Conservation (phyloP, 2,113 vertebrate genomes). For the Triplophysa tibetana region DNA sequence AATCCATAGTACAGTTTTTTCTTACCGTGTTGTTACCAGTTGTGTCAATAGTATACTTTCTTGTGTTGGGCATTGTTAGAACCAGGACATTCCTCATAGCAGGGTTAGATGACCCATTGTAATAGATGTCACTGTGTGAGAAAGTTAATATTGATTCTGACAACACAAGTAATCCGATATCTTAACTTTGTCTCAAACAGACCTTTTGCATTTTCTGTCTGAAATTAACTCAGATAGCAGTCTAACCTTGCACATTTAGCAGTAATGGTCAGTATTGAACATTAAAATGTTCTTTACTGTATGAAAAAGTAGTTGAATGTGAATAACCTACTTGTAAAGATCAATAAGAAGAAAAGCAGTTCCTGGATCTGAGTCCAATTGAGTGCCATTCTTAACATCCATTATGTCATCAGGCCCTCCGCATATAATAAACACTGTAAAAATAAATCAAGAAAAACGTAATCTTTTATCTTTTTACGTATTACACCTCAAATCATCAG, state of each 20-base stretch:
- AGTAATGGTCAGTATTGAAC: not conserved
- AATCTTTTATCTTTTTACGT: no score
- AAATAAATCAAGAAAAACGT: constrained; percentile 31
- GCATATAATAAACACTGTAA: constrained; percentile 87
- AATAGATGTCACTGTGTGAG: constrained; percentile 79
- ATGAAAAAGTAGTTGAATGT: constrained; percentile 4
- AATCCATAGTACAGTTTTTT: not conserved
- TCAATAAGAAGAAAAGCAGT: constrained; percentile 86
- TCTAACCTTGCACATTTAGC: not conserved
- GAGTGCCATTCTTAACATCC: constrained; percentile 58
- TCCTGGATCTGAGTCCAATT: constrained; percentile 63
- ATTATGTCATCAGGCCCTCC: constrained; percentile 72
- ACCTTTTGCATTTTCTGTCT: no score
- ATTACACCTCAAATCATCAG: no score
- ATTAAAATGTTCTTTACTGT: not conserved
- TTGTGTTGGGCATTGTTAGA: constrained; percentile 78
- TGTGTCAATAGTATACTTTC: constrained; percentile 64
- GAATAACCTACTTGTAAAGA: constrained; percentile 87
- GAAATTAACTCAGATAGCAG: not conserved
- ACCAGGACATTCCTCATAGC: constrained; percentile 90
- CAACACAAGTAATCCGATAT: not conserved
- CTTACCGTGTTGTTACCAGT: constrained; percentile 60
- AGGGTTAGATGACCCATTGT: constrained; percentile 63
- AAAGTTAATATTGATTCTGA: not conserved
- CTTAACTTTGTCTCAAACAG: no score